Conservation (phyloP, 2,888 invertebrate species). For the Gortyna flavago region DNA sequence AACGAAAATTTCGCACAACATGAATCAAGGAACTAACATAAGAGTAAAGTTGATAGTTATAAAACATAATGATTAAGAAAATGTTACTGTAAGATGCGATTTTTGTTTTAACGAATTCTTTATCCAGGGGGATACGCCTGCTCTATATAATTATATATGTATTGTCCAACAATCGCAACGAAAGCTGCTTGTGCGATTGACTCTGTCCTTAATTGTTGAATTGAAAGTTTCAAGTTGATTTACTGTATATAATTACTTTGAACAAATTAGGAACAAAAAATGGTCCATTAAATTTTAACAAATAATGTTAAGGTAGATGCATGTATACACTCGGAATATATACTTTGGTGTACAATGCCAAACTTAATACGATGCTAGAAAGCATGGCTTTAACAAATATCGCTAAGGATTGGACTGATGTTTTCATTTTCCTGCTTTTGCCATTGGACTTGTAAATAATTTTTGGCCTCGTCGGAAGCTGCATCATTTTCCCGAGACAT, state of each 20-base stretch:
- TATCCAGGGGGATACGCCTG: constrained; percentile 62
- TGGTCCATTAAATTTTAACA: constrained; percentile 88
- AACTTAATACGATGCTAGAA: constrained; percentile 82
- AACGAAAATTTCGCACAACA: constrained; percentile 89
- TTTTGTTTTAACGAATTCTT: constrained; percentile 56
- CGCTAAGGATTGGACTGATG: constrained; percentile 82
- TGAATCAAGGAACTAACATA: constrained; percentile 87
- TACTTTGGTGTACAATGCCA: constrained; percentile 85
- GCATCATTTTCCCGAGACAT: constrained; percentile 80
- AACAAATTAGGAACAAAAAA: constrained; percentile 87
- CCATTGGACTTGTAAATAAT: constrained; percentile 87
- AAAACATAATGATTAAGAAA: constrained; percentile 76
- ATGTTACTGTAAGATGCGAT: constrained; percentile 71
- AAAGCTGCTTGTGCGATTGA: constrained; percentile 52
- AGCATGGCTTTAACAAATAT: constrained; percentile 83
- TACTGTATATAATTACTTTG: constrained; percentile 81
- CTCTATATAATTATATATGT: constrained; percentile 63
- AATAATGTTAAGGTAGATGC: constrained; percentile 83
- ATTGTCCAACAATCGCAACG: constrained; percentile 66
- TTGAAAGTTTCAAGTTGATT: constrained; percentile 72
- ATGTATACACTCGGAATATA: constrained; percentile 80
- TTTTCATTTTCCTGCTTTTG: constrained; percentile 75
- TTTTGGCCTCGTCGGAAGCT: constrained; percentile 73
- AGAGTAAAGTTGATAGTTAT: constrained; percentile 81
- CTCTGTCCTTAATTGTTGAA: constrained; percentile 65